Conservation (phyloP, 2,797 vertebrate genomes). For the Pelodytes ibericus region DNA sequence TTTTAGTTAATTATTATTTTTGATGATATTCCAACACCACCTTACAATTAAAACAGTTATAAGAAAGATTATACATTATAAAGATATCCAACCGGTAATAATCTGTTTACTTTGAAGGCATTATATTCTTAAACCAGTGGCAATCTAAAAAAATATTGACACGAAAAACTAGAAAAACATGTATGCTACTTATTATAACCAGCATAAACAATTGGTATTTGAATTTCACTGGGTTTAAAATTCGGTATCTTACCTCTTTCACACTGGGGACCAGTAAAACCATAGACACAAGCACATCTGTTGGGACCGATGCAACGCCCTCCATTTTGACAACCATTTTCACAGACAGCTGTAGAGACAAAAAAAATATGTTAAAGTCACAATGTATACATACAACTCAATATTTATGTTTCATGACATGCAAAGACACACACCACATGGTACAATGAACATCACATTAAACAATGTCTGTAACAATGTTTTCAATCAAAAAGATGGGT, state of each 20-base stretch:
- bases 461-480: too few relatives aligned
- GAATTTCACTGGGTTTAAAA: background rate
- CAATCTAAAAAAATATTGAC: too few relatives aligned
- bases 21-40: too few relatives aligned
- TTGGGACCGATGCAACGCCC: slow-evolving; percentile 96
- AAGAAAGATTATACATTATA: too few relatives aligned
- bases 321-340: slow-evolving; percentile 94
- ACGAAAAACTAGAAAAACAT: too few relatives aligned
- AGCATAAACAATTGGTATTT: background rate
- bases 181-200: background rate
- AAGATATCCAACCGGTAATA: too few relatives aligned
- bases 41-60: too few relatives aligned
- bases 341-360: slow-evolving; percentile 86
- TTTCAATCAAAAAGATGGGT: too few relatives aligned
- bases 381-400: background rate
- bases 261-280: slow-evolving; percentile 97
- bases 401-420: background rate
- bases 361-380: background rate
- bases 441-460: background rate
- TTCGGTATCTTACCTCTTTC: slow-evolving; percentile 86
- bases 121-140: too few relatives aligned
- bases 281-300: slow-evolving; percentile 96
- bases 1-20: too few relatives aligned
- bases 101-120: too few relatives aligned
- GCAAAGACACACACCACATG: background rate